Evolutionary conservation across 2,888 invertebrate species (phyloP), one percentile per base, ranked within the genome.

Genomic region (Bombylius major): DNA sequence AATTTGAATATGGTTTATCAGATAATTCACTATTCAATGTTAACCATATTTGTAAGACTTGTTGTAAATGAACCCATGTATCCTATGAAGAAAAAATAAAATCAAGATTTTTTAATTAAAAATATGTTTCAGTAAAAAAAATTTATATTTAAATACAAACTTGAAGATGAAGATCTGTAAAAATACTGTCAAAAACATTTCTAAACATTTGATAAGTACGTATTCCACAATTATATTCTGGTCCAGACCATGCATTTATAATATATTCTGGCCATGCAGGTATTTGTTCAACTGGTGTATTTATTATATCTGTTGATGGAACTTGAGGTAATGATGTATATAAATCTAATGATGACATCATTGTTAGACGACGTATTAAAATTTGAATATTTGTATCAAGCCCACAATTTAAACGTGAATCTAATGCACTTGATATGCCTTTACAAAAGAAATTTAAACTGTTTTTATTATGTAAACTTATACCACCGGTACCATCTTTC

Each of bases 1-100:
- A 23, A 47, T 78, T 79, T n/a, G 76, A 70, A 48, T 73, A 70
- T 0, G 72, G 67, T 51, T 76, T 68, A 50, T 75, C 72, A 3
- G 72, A 65, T 13, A 73, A 62, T 59, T 74, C 73, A 47, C 87
- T 79, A 80, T 90, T 91, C 59, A 93, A 76, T 4, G 89, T 91
- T 60, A 94, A 77, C 90, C 93, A 94, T 62, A 93, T 77, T 62
- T 90, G 87, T 45, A 93, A 76, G 51, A 90, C 84, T 67, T 89
- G 83, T 73, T 93, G 93, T 69, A 93, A 79, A 69, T 86, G 86
- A 31, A 84, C 80, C 68, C 87, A 83, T 53, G 84, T 82, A 70
- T 83, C 81, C 79, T 84, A 71, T 5, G 64, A 64, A 51, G 34
- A 47, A 7, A 51, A 51, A 23, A 23, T 2, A 51, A 51, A 23